Evolutionary conservation across 1,140 invertebrate species (phyloP).

Genomic region (Calycopis cecrops): DNA sequence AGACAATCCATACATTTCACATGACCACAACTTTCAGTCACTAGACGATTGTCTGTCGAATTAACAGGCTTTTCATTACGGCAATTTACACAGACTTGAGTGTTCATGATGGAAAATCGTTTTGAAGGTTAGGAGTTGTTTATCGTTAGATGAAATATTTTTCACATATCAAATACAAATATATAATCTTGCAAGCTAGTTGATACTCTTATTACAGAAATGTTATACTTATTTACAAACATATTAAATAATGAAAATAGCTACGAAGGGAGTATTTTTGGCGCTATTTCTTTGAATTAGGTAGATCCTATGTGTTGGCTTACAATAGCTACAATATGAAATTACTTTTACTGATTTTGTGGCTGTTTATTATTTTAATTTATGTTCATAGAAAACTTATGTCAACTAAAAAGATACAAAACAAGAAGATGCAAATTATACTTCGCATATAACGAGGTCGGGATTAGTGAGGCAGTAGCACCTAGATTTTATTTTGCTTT

Average conservation of each 20-base stretch:
- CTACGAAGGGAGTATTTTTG: too few species aligned
- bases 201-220: not conserved
- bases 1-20: constrained; percentile 74
- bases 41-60: constrained; percentile 69
- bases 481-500: too few species aligned
- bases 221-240: constrained; percentile 3
- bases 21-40: constrained; percentile 75
- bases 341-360: too few species aligned
- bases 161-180: constrained; percentile 2
- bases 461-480: too few species aligned
- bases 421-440: too few species aligned
- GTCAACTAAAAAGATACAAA: too few species aligned
- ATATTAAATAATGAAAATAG: not conserved
- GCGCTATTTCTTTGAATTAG: too few species aligned
- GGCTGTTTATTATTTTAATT: too few species aligned
- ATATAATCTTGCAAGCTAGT: not conserved
- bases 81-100: constrained; percentile 62
- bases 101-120: constrained; percentile 49
- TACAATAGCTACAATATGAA: too few species aligned
- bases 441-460: too few species aligned
- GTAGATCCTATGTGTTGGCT: too few species aligned
- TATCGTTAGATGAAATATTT: constrained; percentile 1
- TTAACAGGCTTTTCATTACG: constrained; percentile 57
- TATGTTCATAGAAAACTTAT: too few species aligned
- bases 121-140: constrained; percentile 43